Evolutionary conservation across 2,113 vertebrate genomes (phyloP).

Genomic region (Chionis minor): DNA sequence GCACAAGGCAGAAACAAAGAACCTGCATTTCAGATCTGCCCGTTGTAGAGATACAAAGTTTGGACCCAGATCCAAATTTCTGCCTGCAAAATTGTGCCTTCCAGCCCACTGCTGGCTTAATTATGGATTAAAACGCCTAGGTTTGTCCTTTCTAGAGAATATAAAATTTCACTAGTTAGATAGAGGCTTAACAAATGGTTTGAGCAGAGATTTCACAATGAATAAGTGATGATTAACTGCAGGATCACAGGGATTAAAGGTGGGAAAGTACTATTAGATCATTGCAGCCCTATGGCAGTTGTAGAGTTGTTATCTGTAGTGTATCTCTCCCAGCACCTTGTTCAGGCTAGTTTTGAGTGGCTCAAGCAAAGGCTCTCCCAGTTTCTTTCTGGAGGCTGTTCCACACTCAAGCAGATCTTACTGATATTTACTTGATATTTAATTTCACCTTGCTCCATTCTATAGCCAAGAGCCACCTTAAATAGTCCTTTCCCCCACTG

Average conservation of each 20-base stretch:
- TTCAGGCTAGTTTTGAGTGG: slow-evolving; percentile 56
- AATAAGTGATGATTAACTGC: slow-evolving; percentile 45
- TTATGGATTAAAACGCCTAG: not conserved
- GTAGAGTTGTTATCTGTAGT: not conserved
- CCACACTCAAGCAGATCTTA: not conserved
- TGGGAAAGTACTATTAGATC: slow-evolving; percentile 49
- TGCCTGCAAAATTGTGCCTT: not conserved
- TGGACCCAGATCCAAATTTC: not conserved
- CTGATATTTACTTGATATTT: not conserved
- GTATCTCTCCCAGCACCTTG: slow-evolving; percentile 28
- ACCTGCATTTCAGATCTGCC: not conserved
- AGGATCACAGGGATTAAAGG: slow-evolving; percentile 59
- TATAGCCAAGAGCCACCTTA: not conserved
- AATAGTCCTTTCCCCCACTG: not conserved
- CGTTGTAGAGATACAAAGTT: not conserved
- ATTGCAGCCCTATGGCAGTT: slow-evolving; percentile 42
- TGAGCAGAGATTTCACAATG: slow-evolving; percentile 58
- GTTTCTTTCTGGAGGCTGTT: slow-evolving; percentile 30
- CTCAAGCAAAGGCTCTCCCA: slow-evolving; percentile 37
- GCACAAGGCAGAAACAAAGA: not conserved
- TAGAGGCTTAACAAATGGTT: slow-evolving; percentile 23
- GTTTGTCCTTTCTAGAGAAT: not conserved
- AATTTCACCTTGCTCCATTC: not conserved
- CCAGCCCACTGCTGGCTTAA: not conserved
- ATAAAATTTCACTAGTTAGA: not conserved